Percentiles rank a stretch among this genome's conserved stretches.
These are phyloP conservation scores for Colletes gigas DNA, from an alignment of 1,140 invertebrate genomes.

Conservation along the genomic window DNA sequence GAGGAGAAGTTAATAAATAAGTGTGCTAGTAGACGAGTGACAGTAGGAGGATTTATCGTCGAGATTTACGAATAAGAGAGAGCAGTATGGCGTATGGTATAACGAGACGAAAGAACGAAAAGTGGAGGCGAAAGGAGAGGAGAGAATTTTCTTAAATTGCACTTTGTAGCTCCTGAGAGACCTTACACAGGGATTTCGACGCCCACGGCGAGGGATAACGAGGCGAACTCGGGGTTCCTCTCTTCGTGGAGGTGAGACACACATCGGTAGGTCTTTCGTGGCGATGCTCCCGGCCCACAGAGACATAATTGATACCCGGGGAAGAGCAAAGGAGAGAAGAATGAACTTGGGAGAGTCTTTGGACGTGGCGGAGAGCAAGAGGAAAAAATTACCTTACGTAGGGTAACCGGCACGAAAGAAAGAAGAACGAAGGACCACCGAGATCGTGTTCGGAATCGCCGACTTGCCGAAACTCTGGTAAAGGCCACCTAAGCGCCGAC, in stretches of 20 bases:
- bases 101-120: constrained; percentile 50
- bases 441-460: constrained; percentile 63
- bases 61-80: constrained; percentile 38
- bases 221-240: constrained; percentile 55
- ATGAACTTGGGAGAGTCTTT: constrained; percentile 39
- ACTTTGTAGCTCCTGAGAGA: constrained; percentile 74
- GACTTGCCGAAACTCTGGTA: constrained; percentile 64
- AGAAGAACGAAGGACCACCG: constrained; percentile 62
- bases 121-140: constrained; percentile 24
- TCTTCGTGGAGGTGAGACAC: constrained; percentile 62
- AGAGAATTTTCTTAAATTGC: constrained; percentile 74
- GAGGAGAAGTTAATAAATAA: constrained; percentile 17
- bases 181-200: constrained; percentile 72
- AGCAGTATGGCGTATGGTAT: constrained; percentile 12
- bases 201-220: constrained; percentile 75
- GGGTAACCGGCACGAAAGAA: constrained; percentile 29
- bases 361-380: constrained; percentile 34
- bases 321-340: constrained; percentile 65
- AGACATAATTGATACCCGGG: constrained; percentile 76
- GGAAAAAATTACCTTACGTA: constrained; percentile 42
- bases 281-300: constrained; percentile 59
- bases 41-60: constrained; percentile 53
- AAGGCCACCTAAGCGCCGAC: constrained; percentile 63
- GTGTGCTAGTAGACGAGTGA: constrained; percentile 25
- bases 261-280: constrained; percentile 69